Base-by-base conservation (phyloP, 2,888 invertebrate genomes). In the Tetanocera ferruginea region DNA sequence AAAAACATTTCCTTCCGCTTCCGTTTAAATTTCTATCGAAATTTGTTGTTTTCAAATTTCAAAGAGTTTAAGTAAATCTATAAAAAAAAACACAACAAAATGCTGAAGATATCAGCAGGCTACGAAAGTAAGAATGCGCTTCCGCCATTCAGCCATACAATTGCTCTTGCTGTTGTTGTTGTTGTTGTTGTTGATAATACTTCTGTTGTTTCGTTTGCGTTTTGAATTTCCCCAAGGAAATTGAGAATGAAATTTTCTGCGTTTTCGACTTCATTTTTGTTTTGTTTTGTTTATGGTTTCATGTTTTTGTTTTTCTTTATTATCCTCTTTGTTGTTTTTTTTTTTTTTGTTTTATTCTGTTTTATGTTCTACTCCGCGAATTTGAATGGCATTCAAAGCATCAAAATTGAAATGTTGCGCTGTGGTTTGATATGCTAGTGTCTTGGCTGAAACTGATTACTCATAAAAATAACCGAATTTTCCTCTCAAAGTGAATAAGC, bases 171-270 rank as follows among this genome's bases (percentile, higher is more conserved):
- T 66, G 11, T 66, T 66, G 37, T 37, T 66, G 19, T 66, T 66
- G 66, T 2, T 64, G 64, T 66, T 34, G 34, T 4, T 66, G 66
- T 49, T 51, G 14, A n/a, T 69, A 28, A 31, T 64, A 17, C 8
- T 31, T 11, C 64, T n/a, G n/a, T 25, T 28, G 34, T 31, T 31
- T 64, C 17, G 57, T 25, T 60, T 67, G 28, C 23, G 34, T 43
- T 51, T 69, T 51, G 51, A 69, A 69, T 69, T 69, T 69, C 69
- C 69, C 69, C 23, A 5, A 51, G 51, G 69, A 69, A 69, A 51
- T 69, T 69, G 25, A 51, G 17, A 51, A 69, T 69, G 28, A 25
- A 51, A 69, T 49, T 69, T 69, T 67, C 49, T 25, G 17, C 28
- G 25, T 25, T 17, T 69, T 28, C 25, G 49, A 11, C 49, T 19